Percentiles rank a stretch among this genome's conserved stretches.
Conservation (phyloP, 64 coral and sea anemone species). For the Hydrozoanthus tunicans region DNA sequence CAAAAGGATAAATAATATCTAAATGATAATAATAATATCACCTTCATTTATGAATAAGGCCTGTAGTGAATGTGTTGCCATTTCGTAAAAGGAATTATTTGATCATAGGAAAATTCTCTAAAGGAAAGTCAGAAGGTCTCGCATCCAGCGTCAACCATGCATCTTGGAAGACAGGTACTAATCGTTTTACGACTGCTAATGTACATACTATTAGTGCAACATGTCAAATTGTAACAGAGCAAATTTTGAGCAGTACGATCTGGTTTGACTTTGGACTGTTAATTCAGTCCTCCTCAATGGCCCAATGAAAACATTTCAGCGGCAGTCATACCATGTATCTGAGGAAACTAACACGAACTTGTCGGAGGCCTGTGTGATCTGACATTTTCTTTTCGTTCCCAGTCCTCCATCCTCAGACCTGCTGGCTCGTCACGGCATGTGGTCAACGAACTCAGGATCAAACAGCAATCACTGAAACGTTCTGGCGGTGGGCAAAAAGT, state of each 20-base stretch:
- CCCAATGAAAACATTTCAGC: too few relatives aligned
- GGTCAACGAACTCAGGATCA: slow-evolving; percentile 66
- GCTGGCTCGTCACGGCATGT: slow-evolving; percentile 78
- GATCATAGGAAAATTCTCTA: neutral
- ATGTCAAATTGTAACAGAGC: too few relatives aligned
- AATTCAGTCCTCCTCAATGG: too few relatives aligned
- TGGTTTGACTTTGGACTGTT: too few relatives aligned
- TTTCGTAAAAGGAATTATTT: neutral
- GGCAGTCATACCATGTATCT: too few relatives aligned
- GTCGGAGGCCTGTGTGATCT: too few relatives aligned
- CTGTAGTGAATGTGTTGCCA: too few relatives aligned
- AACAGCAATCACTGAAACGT: slow-evolving; percentile 68
- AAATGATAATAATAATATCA: too few relatives aligned
- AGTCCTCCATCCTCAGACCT: slow-evolving; percentile 71
- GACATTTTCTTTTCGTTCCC: neutral
- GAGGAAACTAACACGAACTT: too few relatives aligned
- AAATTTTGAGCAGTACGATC: too few relatives aligned
- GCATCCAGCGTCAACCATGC: slow-evolving; percentile 7
- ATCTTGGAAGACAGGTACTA: slow-evolving; percentile 72
- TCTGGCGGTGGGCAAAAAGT: neutral
- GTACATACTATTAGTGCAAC: neutral
- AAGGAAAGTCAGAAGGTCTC: neutral
- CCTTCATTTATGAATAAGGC: too few relatives aligned
- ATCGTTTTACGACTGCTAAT: neutral
- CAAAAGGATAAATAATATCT: too few relatives aligned